Evolutionary conservation across 2,888 invertebrate species (phyloP).

Genomic region (Eilema griseolum): DNA sequence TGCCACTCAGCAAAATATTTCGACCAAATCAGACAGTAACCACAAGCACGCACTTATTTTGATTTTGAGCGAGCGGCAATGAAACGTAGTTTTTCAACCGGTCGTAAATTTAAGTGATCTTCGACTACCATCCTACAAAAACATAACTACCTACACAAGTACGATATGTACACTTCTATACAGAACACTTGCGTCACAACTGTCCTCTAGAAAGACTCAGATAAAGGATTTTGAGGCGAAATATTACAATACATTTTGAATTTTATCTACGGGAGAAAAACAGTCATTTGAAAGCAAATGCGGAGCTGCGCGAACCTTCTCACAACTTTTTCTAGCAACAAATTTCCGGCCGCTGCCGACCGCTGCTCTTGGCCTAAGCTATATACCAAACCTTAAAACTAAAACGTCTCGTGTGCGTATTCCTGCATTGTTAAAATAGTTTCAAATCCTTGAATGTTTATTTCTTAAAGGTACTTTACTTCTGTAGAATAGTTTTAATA

Average conservation of each 20-base stretch:
- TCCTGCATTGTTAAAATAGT: neutral
- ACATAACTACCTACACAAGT: neutral
- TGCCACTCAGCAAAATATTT: neutral
- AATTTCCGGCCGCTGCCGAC: too few species aligned
- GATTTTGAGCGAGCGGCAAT: conserved; percentile 9
- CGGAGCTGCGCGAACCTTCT: too few species aligned
- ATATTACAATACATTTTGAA: too few species aligned
- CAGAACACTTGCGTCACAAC: neutral
- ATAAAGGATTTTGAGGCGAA: too few species aligned
- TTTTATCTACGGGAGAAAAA: too few species aligned
- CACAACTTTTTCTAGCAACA: too few species aligned
- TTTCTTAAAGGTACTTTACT: neutral
- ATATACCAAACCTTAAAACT: neutral
- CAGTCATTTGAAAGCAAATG: too few species aligned
- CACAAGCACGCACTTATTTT: neutral
- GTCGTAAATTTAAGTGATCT: conserved; percentile 9
- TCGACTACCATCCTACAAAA: neutral
- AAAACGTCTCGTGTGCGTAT: neutral
- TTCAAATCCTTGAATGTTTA: neutral
- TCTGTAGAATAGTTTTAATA: neutral
- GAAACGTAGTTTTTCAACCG: neutral
- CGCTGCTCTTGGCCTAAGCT: neutral
- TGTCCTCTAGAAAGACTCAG: neutral
- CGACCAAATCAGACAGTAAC: neutral
- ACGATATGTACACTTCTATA: neutral